Conservation (phyloP, 2,113 vertebrate species). For the Calyptomena viridis region DNA sequence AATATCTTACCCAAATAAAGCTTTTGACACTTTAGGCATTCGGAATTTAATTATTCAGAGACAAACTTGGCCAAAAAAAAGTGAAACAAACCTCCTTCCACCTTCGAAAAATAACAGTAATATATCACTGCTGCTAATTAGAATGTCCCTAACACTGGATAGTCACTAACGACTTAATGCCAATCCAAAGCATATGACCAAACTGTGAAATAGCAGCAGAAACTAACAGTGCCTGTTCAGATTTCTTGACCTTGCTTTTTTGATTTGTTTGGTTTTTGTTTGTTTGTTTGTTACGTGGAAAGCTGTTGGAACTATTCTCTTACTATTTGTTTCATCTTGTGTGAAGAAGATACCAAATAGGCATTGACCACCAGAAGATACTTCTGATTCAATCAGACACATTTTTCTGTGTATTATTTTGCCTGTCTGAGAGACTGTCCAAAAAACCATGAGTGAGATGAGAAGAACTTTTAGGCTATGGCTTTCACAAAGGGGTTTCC, state of each 20-base stretch:
- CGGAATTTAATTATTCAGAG: neutral
- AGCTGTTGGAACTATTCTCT: neutral
- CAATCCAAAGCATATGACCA: neutral
- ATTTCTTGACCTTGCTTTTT: neutral
- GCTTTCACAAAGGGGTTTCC: neutral
- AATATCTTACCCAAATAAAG: slow-evolving; percentile 19
- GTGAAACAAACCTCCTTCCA: neutral
- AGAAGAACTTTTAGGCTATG: neutral
- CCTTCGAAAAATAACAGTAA: neutral
- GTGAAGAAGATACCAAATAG: neutral
- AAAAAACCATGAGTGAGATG: neutral
- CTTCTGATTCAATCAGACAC: neutral
- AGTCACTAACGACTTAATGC: neutral
- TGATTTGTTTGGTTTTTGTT: no score
- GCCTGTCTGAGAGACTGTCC: neutral
- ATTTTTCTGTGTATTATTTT: neutral
- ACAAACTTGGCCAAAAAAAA: neutral
- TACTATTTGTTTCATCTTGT: neutral
- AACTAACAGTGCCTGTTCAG: neutral
- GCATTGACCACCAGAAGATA: neutral
- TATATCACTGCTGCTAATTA: neutral
- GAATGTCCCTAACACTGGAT: neutral
- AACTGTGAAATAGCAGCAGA: neutral
- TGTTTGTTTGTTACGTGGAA: neutral
- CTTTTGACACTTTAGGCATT: neutral